Percentiles rank a stretch among this genome's conserved stretches.
Evolutionary conservation across 1,140 invertebrate genomes (phyloP).

Genomic region (Varroa destructor): DNA sequence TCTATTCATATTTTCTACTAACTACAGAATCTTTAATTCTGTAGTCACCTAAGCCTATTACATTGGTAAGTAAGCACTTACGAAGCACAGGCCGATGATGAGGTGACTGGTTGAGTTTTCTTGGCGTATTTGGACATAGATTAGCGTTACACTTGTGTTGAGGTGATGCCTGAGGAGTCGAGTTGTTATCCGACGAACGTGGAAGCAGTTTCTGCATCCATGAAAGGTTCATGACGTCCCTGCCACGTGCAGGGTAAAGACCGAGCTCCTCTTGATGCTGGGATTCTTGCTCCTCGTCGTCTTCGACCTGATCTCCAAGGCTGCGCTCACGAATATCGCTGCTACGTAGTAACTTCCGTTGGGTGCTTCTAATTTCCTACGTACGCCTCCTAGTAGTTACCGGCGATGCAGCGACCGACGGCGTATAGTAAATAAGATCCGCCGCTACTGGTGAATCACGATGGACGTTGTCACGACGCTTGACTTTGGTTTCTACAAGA

Average conservation of each 20-base stretch:
- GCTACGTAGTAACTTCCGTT: not conserved
- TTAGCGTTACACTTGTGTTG: constrained; percentile 7
- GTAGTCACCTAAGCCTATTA: too few species aligned
- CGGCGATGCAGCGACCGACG: not conserved
- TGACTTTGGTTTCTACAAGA: too few species aligned
- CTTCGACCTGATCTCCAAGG: not conserved
- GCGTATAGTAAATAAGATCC: not conserved
- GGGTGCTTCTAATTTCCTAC: not conserved
- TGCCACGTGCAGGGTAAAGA: too few species aligned
- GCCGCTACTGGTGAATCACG: too few species aligned
- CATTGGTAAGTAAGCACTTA: not conserved
- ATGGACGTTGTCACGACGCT: too few species aligned
- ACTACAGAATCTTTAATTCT: too few species aligned
- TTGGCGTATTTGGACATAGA: constrained; percentile 18
- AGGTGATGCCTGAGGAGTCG: not conserved
- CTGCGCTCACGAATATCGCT: not conserved
- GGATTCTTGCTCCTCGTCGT: not conserved
- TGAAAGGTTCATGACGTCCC: constrained; percentile 20
- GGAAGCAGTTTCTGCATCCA: constrained; percentile 22
- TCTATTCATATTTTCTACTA: too few species aligned
- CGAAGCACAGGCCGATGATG: constrained; percentile 18
- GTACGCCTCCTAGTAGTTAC: not conserved
- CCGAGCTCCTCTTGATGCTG: too few species aligned
- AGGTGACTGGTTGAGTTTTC: constrained; percentile 26
- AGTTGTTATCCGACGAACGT: constrained; percentile 13